Base-by-base conservation (phyloP, 2,888 invertebrate genomes). In the Gandaritis pyraliata region DNA sequence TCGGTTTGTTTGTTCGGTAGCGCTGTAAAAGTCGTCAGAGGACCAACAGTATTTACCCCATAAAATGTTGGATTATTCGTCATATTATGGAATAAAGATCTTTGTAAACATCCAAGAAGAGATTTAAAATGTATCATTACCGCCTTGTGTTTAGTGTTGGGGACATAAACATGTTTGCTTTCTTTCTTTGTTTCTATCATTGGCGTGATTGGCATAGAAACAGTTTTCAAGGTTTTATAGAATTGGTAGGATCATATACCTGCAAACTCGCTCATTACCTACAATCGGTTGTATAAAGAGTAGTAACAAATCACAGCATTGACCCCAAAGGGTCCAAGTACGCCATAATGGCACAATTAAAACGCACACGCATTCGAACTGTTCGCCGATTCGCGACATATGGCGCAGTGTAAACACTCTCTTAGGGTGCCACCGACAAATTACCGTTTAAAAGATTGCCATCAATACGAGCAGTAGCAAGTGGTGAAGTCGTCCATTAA, bases 361-460 rank as follows among this genome's bases (percentile, higher is more conserved):
- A 84, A 78, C 78, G 74, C 78, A 75, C 80, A 78, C 70, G 71
- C 70, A 48, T 61, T 58, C 46, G 54, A 48, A 57, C 52, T 61
- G 55, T 18, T 47, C 54, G 11, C 54, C 72, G 73, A 76, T 72
- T 68, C 74, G 79, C 84, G 87, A 83, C 92, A 92, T 90, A 92
- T 92, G 92, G 92, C 81, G 69, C 65, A 66, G 71, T 71, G 72
- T 71, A 69, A 73, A 65, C 64, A 65, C 72, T 69, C 68, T 67
- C 69, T 67, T 57, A 62, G 65, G 62, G 62, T 61, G 63, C 59
- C 43, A 39, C 29, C 79, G 80, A 86, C 87, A 86, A 90, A 90
- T 90, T 85, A 82, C 79, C 85, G 80, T 85, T 87, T 85, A 87
- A 87, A 81, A 90, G 90, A 90, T 90, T 86, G 86, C 85, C 86